These are phyloP conservation scores for Melanotaenia duboulayi DNA, from an alignment of 2,113 vertebrate species.

Conservation along the genomic window DNA sequence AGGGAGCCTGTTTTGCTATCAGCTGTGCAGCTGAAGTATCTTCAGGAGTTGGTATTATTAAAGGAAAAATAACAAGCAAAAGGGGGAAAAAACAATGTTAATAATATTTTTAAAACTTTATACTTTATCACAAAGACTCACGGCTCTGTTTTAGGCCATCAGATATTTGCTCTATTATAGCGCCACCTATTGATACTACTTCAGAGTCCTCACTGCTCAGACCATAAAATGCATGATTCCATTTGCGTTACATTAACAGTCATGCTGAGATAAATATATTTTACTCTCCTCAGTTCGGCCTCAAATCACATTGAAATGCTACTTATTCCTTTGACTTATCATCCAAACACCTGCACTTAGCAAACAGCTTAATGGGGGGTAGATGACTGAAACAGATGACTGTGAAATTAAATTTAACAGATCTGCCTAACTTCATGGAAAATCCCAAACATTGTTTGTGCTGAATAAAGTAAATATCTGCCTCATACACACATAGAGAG, in stretches of 20 bases:
- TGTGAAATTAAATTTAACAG: conserved; percentile 52
- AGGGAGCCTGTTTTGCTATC: conserved; percentile 35
- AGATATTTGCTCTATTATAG: conserved; percentile 73
- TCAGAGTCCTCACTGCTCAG: not conserved
- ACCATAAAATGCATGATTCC: not conserved
- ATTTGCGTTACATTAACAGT: not conserved
- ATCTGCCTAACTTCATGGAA: conserved; percentile 21
- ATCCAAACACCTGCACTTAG: conserved; percentile 43
- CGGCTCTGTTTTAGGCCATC: conserved; percentile 10
- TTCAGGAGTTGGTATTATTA: conserved; percentile 13
- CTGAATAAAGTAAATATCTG: conserved; percentile 43
- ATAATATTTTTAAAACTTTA: conserved; percentile 16
- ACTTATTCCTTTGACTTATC: conserved; percentile 3
- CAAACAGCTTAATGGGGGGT: conserved; percentile 31
- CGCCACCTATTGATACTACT: conserved; percentile 79
- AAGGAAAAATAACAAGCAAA: conserved; percentile 2
- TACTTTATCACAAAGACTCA: conserved; percentile 1
- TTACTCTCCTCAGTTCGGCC: conserved; percentile 10
- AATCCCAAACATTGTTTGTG: conserved; percentile 27
- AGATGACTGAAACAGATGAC: conserved; percentile 53
- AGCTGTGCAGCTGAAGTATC: conserved; percentile 13
- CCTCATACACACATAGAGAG: not conserved
- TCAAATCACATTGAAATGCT: conserved; percentile 40
- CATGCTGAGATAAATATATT: conserved; percentile 6
- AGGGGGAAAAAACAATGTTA: conserved; percentile 4